phyloP scores from a whole-genome alignment of 2,797 vertebrate genomes.

The Halcyon chelicuti region DNA sequence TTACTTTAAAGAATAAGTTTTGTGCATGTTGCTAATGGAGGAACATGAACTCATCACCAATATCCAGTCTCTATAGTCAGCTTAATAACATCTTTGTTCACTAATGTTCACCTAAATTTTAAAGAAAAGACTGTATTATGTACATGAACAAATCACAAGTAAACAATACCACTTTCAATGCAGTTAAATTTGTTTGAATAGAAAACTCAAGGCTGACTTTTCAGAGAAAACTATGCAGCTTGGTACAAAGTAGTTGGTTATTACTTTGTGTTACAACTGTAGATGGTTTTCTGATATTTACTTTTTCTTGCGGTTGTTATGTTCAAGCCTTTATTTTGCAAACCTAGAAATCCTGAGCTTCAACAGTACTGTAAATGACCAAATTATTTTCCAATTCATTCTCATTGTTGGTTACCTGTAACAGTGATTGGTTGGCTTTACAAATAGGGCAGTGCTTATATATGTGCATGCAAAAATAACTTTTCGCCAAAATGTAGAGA shows the following conservation, averaged over 20 bases:
- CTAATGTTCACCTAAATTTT: not conserved
- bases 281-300: slow-evolving; percentile 18
- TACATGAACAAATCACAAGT: not conserved
- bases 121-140: not conserved
- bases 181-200: not conserved
- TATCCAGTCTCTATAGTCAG: not conserved
- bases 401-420: not conserved
- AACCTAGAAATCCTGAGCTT: not conserved
- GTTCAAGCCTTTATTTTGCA: slow-evolving; percentile 7
- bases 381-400: not conserved
- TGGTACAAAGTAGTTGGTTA: slow-evolving; percentile 9
- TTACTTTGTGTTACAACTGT: slow-evolving; percentile 15
- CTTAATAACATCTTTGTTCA: not conserved
- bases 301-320: slow-evolving; percentile 21
- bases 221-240: not conserved
- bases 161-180: not conserved
- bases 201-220: not conserved
- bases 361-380: slow-evolving; percentile 5
- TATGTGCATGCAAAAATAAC: not conserved
- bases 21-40: not conserved
- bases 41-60: not conserved
- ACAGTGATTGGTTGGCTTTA: not conserved
- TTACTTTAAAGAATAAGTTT: slow-evolving; percentile 29
- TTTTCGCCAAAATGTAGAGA: slow-evolving; percentile 2
- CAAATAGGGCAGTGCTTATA: slow-evolving; percentile 1